These are phyloP conservation scores for Clarias magur DNA, from an alignment of 2,113 vertebrate species.

Conservation along the genomic window DNA sequence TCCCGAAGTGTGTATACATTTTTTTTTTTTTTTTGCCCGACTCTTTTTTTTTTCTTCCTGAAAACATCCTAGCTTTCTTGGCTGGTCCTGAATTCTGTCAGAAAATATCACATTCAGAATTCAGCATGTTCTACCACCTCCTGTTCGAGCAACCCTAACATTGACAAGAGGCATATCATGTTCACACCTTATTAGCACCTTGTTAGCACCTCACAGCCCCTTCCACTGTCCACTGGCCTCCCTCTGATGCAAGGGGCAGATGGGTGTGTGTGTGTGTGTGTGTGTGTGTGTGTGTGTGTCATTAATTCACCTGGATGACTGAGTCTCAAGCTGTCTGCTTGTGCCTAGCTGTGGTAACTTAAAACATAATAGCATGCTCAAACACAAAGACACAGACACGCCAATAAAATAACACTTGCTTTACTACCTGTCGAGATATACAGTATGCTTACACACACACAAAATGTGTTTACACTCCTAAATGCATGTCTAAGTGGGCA, in stretches of 20 bases:
- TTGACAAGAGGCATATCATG: conserved; percentile 32
- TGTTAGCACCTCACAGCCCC: conserved; percentile 49
- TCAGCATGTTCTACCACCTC: conserved; percentile 22
- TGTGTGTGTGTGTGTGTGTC: conserved; percentile 11
- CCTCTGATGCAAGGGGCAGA: conserved; percentile 39
- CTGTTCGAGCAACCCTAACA: conserved; percentile 12
- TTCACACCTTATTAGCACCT: conserved; percentile 52
- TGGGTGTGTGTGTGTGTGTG: conserved; percentile 24
- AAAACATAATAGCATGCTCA: not conserved
- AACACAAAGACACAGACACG: not conserved
- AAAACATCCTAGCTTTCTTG: not conserved
- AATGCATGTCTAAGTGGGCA: conserved; percentile 11
- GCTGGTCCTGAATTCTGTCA: conserved; percentile 19
- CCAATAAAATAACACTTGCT: not conserved
- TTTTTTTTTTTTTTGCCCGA: no score
- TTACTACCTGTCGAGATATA: not conserved
- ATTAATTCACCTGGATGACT: conserved; percentile 44
- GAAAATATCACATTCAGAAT: conserved; percentile 31
- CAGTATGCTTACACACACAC: not conserved
- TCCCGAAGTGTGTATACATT: no score
- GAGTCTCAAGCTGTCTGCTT: conserved; percentile 44
- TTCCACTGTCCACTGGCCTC: conserved; percentile 28
- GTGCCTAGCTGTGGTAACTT: conserved; percentile 27
- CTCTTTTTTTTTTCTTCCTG: not conserved
- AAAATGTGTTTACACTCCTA: not conserved